These are phyloP conservation scores for Pammene aurita DNA, from an alignment of 2,888 invertebrate species.

Conservation along the genomic window DNA sequence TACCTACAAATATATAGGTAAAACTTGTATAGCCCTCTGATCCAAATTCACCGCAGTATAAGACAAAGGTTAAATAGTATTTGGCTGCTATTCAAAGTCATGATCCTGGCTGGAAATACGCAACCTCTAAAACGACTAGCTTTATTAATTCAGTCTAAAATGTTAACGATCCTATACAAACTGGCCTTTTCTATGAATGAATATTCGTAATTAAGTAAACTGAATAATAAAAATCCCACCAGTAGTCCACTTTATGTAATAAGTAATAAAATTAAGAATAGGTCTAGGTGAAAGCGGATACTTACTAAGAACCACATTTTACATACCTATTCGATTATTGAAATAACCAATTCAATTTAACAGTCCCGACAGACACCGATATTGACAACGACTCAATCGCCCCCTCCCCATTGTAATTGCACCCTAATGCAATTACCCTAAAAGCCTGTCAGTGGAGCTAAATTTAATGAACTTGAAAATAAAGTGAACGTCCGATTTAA, in stretches of 20 bases:
- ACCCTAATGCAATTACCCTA: constrained; percentile 77
- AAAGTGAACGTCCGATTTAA: constrained; percentile 73
- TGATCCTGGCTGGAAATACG: constrained; percentile 14
- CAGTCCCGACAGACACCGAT: constrained; percentile 28
- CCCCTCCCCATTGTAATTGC: constrained; percentile 66
- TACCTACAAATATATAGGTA: background rate
- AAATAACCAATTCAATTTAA: constrained; percentile 32
- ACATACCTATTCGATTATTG: constrained; percentile 12
- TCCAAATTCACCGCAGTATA: background rate
- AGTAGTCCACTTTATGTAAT: no score
- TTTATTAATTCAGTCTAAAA: background rate
- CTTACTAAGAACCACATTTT: constrained; percentile 1
- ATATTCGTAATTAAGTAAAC: no score
- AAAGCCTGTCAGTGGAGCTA: constrained; percentile 78
- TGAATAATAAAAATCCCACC: no score
- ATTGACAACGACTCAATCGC: constrained; percentile 40
- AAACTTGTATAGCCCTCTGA: background rate
- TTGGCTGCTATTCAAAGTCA: constrained; percentile 23
- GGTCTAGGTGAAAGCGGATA: background rate
- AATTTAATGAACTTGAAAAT: constrained; percentile 79
- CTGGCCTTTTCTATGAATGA: no score
- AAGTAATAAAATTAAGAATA: background rate
- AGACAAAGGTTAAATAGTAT: constrained; percentile 16
- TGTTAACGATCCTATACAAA: no score
- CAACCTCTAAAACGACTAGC: constrained; percentile 3